Conservation (phyloP, 2,113 vertebrate species). For the Boulengeromyrus knoepffleri region DNA sequence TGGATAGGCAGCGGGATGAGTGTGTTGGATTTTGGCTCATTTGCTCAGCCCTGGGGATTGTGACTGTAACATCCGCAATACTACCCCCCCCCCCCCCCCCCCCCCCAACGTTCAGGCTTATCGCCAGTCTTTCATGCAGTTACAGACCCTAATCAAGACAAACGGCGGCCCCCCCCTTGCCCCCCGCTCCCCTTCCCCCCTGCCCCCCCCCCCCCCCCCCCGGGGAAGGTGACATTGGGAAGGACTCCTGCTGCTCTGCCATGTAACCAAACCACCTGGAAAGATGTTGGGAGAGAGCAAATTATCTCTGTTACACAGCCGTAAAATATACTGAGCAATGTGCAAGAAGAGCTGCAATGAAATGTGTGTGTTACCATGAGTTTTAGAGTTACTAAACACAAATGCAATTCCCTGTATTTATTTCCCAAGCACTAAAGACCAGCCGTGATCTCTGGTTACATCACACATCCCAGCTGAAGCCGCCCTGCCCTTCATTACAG, state of each 20-base stretch:
- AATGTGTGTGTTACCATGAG: background rate
- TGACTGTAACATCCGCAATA: background rate
- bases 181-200: background rate
- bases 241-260: background rate
- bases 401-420: background rate
- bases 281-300: background rate
- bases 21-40: background rate
- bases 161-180: too few species aligned
- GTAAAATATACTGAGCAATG: background rate
- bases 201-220: background rate
- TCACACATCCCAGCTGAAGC: background rate
- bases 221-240: too few species aligned
- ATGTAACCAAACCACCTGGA: background rate
- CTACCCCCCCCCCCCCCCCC: background rate
- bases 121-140: too few species aligned
- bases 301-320: background rate
- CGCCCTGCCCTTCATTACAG: background rate
- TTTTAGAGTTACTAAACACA: background rate
- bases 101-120: too few species aligned
- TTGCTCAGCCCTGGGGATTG: background rate
- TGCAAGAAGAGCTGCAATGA: background rate
- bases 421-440: background rate
- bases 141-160: too few species aligned
- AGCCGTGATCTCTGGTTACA: background rate
- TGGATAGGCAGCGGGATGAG: background rate